Evolutionary conservation across 1,140 invertebrate species (phyloP).

Genomic region (Galendromus occidentalis): DNA sequence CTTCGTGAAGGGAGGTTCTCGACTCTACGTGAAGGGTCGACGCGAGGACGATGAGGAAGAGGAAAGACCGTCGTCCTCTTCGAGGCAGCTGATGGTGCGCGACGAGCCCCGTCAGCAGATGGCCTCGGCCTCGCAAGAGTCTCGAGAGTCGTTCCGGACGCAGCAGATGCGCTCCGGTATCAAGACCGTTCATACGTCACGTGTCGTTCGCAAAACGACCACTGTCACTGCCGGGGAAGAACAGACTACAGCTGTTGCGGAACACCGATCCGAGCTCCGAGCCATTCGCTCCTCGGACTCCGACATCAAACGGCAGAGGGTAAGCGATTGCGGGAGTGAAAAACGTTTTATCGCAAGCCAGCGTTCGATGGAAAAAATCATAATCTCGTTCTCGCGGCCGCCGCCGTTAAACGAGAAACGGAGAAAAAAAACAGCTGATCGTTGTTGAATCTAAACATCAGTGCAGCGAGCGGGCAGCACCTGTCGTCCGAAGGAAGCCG

Average conservation of each 20-base stretch:
- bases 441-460: no score
- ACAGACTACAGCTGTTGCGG: constrained; percentile 36
- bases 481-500: no score
- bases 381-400: no score
- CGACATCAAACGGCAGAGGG: constrained; percentile 19
- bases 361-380: no score
- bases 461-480: no score
- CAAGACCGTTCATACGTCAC: constrained; percentile 55
- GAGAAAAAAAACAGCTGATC: no score
- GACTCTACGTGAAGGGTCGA: constrained; percentile 57
- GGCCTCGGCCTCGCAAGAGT: constrained; percentile 23
- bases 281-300: constrained; percentile 14
- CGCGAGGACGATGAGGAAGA: constrained; percentile 39
- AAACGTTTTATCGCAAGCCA: no score
- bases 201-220: constrained; percentile 69
- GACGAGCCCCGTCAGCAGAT: constrained; percentile 19
- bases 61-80: constrained; percentile 19
- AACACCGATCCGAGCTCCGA: constrained; percentile 8
- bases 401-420: no score
- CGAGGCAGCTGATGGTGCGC: constrained; percentile 10
- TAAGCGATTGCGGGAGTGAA: constrained; percentile 9
- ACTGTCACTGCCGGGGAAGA: constrained; percentile 68
- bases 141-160: constrained; percentile 36
- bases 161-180: constrained; percentile 37
- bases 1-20: constrained; percentile 30